A percentile compares a stretch with the other conserved stretches of the same genome.
Conservation (phyloP, 2,888 invertebrate species). For the Bembecia ichneumoniformis region DNA sequence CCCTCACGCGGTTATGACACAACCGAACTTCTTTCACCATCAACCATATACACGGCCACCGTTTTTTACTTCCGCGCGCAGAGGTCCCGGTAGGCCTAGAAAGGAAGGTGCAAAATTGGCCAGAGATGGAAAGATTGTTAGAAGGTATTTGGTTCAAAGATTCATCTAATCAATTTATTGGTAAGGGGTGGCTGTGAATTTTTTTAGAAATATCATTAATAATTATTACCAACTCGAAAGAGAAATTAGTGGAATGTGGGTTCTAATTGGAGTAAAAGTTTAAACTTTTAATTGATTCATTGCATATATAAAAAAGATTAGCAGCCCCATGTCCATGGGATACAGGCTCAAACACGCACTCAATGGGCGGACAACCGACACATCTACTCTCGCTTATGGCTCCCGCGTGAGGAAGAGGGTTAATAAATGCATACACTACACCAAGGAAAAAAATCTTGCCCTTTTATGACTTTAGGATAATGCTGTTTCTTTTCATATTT, state of each 20-base stretch:
- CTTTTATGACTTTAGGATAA: too few relatives aligned
- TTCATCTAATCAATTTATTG: not conserved
- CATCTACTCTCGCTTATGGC: too few relatives aligned
- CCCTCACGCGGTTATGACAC: conserved; percentile 60
- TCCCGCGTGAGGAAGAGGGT: too few relatives aligned
- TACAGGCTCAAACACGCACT: too few relatives aligned
- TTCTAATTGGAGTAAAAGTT: too few relatives aligned
- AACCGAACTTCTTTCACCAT: conserved; percentile 58
- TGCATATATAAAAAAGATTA: too few relatives aligned
- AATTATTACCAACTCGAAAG: not conserved
- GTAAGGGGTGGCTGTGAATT: not conserved
- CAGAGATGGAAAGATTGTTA: conserved; percentile 63
- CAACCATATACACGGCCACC: conserved; percentile 59
- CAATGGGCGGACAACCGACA: too few relatives aligned
- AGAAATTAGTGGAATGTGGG: not conserved
- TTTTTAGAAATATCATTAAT: not conserved
- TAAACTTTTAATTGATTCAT: too few relatives aligned
- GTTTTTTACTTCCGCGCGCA: conserved; percentile 71
- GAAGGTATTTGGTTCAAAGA: conserved; percentile 58
- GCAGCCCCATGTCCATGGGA: too few relatives aligned
- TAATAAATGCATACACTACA: too few relatives aligned
- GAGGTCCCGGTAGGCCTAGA: conserved; percentile 85
- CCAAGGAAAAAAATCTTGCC: too few relatives aligned
- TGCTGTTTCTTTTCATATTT: too few relatives aligned
- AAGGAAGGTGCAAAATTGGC: conserved; percentile 77